Evolutionary conservation across 2,797 vertebrate species (phyloP).

Genomic region (Poecilia gillii): DNA sequence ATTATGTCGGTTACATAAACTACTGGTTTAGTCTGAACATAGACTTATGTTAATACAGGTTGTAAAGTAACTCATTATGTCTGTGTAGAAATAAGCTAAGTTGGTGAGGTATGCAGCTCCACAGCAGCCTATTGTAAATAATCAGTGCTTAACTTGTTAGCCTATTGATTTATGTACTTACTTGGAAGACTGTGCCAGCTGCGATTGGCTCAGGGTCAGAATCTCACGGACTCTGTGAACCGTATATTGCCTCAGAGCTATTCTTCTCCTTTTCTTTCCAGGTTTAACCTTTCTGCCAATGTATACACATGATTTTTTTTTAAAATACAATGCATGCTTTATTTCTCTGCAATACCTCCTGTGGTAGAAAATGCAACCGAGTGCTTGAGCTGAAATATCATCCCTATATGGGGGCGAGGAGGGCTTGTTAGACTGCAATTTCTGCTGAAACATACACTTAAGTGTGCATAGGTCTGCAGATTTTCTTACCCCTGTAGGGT

Average conservation of each 20-base stretch:
- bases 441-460: conserved; percentile 35
- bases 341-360: conserved; percentile 46
- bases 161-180: conserved; percentile 58
- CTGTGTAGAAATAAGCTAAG: conserved; percentile 47
- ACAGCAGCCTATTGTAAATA: conserved; percentile 58
- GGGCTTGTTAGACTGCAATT: conserved; percentile 12
- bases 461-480: not conserved
- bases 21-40: conserved; percentile 16
- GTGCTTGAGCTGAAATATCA: conserved; percentile 51
- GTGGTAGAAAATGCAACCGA: conserved; percentile 42
- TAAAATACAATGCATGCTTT: conserved; percentile 54
- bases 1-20: conserved; percentile 4
- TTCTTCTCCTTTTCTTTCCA: conserved; percentile 33
- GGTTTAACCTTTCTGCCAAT: conserved; percentile 46
- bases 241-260: conserved; percentile 29
- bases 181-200: conserved; percentile 42
- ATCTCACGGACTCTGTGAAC: conserved; percentile 46
- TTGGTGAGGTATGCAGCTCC: conserved; percentile 40
- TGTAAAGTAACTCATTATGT: conserved; percentile 42
- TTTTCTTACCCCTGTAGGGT: conserved; percentile 8
- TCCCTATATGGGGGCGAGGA: conserved; percentile 21
- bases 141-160: conserved; percentile 54
- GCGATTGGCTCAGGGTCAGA: conserved; percentile 34
- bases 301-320: not conserved
- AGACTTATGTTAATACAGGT: conserved; percentile 32